phyloP scores from a whole-genome alignment of 2,888 invertebrate species.

The Agriopis leucophaearia region DNA sequence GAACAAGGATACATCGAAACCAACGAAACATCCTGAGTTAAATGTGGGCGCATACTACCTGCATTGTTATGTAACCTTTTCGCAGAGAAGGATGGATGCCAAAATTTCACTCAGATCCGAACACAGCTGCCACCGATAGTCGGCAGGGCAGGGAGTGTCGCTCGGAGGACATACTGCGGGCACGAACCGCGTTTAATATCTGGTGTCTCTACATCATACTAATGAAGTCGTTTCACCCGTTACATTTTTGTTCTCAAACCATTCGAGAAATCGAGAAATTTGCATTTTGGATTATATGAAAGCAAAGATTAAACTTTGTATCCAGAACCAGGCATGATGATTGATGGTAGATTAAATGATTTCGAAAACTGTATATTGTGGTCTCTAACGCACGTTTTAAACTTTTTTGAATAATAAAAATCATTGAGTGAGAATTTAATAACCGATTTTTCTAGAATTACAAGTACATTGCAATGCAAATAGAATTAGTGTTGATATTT shows the following conservation, averaged over 20 bases:
- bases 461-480: too few species aligned
- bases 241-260: neutral
- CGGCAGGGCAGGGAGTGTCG: constrained; percentile 41
- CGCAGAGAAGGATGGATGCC: constrained; percentile 76
- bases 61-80: constrained; percentile 79
- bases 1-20: constrained; percentile 43
- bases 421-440: too few species aligned
- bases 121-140: constrained; percentile 52
- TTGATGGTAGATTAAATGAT: too few species aligned
- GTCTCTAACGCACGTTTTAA: too few species aligned
- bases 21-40: constrained; percentile 53
- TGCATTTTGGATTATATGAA: neutral
- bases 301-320: neutral
- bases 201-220: constrained; percentile 19
- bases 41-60: constrained; percentile 65
- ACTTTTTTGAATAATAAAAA: too few species aligned
- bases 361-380: too few species aligned
- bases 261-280: constrained; percentile 9
- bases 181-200: constrained; percentile 42
- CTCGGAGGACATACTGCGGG: constrained; percentile 44
- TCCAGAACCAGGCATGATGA: neutral
- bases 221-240: constrained; percentile 14
- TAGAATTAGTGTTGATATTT: too few species aligned
- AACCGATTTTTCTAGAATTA: too few species aligned
- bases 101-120: constrained; percentile 66